Base-by-base conservation (phyloP, 2,888 invertebrate genomes). In the Apotomis capreana region DNA sequence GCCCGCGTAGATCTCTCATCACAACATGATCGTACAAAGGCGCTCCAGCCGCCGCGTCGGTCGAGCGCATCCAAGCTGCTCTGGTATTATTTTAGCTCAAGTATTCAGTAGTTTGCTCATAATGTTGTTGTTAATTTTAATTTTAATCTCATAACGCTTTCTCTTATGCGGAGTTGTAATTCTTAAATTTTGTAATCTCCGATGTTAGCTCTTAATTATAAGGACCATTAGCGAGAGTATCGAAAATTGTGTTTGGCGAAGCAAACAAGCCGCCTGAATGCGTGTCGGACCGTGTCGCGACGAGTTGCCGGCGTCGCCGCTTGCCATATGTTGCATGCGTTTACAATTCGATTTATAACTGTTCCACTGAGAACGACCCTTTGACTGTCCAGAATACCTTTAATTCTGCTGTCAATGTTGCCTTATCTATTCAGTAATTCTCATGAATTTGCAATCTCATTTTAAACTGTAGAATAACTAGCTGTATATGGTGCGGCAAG, bases 101-200 rank as follows among this genome's bases (percentile, higher is more conserved):
- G 91, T 91, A 90, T 89, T 89, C 87, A 87, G 83, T 91, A 90
- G 89, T 90, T 89, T 92, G 92, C 92, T 92, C 92, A 91, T 91
- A 88, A 84, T 86, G 81, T 91, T 91, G 90, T 92, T 92, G 87
- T 91, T 90, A 88, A 86, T 89, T 89, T 89, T 84, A 83, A 84
- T 83, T 82, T 82, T 84, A 85, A 81, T 80, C 82, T 82, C 80
- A 57, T 81, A 77, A 76, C 75, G 77, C 77, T 82, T 80, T 80
- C 84, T 86, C 85, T 83, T 84, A 81, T 82, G 85, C 80, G 87
- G 87, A 88, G 84, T 87, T 79, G 86, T 87, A 86, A 87, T 88
- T 83, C 84, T 84, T 84, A 85, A 84, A 81, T 84, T 84, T 86
- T 87, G 84, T 88, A 89, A 85, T 88, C 87, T 88, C 87, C 87